These are phyloP conservation scores for Apamea epomidion DNA, from an alignment of 2,888 invertebrate species.

Conservation along the genomic window DNA sequence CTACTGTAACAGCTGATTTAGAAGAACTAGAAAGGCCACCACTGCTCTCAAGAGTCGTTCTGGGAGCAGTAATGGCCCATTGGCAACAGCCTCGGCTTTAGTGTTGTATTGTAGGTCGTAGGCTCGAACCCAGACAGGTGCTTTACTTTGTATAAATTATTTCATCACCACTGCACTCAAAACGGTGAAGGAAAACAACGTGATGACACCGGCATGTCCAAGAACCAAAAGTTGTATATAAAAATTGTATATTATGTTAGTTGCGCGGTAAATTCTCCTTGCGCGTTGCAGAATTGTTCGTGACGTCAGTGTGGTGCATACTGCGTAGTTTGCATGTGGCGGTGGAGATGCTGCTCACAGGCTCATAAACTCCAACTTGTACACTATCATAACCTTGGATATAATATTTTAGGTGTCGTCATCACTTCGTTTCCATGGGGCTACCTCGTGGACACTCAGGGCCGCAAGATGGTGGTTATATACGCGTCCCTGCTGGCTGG, in stretches of 20 bases:
- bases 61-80: background rate
- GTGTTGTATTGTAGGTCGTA: too few species aligned
- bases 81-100: background rate
- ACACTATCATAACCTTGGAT: background rate
- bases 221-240: background rate
- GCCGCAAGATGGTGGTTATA: conserved; percentile 91
- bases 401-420: conserved; percentile 89
- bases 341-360: background rate
- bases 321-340: background rate
- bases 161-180: too few species aligned
- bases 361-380: background rate
- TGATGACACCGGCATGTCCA: background rate
- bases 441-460: conserved; percentile 93
- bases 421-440: conserved; percentile 95
- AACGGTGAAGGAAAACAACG: too few species aligned
- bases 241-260: too few species aligned
- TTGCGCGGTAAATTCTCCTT: background rate
- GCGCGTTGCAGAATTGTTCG: background rate
- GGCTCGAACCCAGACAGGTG: too few species aligned
- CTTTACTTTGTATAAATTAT: too few species aligned
- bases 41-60: background rate
- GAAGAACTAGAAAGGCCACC: background rate
- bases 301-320: background rate
- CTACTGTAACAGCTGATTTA: background rate
- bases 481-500: conserved; percentile 81